Percentiles rank a stretch among this genome's conserved stretches.
These are phyloP conservation scores for Leiothrix lutea DNA, from an alignment of 2,113 vertebrate species.

Conservation along the genomic window DNA sequence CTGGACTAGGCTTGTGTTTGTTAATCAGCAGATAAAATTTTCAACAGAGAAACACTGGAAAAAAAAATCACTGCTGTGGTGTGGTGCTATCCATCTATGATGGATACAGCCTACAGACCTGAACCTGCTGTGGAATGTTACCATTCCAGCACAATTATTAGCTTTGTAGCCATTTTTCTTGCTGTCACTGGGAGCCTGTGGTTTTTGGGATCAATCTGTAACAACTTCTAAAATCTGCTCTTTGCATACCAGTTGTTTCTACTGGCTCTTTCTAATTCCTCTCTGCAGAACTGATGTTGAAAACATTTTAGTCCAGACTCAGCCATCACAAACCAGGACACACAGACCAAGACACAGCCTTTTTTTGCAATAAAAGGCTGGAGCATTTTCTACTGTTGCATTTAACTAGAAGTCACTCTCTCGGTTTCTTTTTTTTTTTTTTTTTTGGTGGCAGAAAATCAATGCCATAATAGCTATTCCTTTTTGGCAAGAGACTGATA, in stretches of 20 bases:
- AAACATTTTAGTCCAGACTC: neutral
- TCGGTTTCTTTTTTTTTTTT: neutral
- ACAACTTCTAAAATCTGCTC: neutral
- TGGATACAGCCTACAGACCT: neutral
- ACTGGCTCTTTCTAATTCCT: neutral
- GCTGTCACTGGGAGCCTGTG: neutral
- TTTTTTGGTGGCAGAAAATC: constrained; percentile 47
- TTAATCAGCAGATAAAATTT: neutral
- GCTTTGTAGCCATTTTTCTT: neutral
- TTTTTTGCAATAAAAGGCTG: constrained; percentile 16
- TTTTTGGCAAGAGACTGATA: constrained; percentile 65
- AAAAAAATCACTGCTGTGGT: neutral
- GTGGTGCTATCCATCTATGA: neutral
- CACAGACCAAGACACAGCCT: neutral
- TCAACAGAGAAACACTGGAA: neutral
- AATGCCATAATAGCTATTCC: constrained; percentile 64
- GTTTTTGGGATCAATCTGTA: neutral
- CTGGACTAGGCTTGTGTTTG: neutral
- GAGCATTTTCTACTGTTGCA: constrained; percentile 36
- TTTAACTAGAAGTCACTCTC: constrained; percentile 60
- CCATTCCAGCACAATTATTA: neutral
- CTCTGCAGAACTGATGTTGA: neutral
- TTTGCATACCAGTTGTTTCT: neutral
- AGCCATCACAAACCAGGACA: neutral
- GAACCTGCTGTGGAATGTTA: neutral